Conservation (phyloP, 2,113 vertebrate genomes). For the Pseudopipra pipra region DNA sequence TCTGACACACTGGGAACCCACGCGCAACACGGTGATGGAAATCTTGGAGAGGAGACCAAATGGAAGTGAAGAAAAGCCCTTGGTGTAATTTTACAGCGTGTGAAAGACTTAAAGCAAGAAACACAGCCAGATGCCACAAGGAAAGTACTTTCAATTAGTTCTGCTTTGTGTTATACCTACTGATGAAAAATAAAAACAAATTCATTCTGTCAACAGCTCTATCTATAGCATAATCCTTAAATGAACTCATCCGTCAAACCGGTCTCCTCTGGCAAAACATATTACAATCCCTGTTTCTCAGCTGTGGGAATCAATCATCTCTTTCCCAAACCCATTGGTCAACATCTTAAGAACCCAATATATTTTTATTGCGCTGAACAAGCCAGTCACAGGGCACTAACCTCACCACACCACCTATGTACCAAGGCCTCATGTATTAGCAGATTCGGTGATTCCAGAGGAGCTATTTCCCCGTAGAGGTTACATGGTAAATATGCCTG, state of each 20-base stretch:
- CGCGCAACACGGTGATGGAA: neutral
- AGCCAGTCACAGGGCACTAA: slow-evolving; percentile 41
- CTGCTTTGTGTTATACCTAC: slow-evolving; percentile 63
- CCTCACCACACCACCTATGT: slow-evolving; percentile 19
- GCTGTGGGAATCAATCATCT: slow-evolving; percentile 82
- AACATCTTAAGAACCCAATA: slow-evolving; percentile 68
- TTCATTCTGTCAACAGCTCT: slow-evolving; percentile 79
- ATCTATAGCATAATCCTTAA: slow-evolving; percentile 77
- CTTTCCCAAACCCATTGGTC: slow-evolving; percentile 74
- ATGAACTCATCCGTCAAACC: slow-evolving; percentile 69
- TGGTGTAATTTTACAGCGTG: slow-evolving; percentile 53
- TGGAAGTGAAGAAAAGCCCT: slow-evolving; percentile 27
- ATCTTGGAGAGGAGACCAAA: slow-evolving; percentile 36
- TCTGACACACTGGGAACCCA: neutral
- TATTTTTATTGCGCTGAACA: slow-evolving; percentile 72
- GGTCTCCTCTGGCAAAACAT: slow-evolving; percentile 65
- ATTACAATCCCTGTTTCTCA: slow-evolving; percentile 72
- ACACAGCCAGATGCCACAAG: slow-evolving; percentile 41
- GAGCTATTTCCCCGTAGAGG: neutral
- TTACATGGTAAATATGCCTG: neutral
- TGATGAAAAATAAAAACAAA: slow-evolving; percentile 72
- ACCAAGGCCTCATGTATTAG: neutral
- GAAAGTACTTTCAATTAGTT: slow-evolving; percentile 64
- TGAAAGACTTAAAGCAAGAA: slow-evolving; percentile 52
- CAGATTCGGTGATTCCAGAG: neutral